Evolutionary conservation across 2,113 vertebrate genomes (phyloP), one percentile per base, ranked within the genome.

Genomic region (Tapirus terrestris): DNA sequence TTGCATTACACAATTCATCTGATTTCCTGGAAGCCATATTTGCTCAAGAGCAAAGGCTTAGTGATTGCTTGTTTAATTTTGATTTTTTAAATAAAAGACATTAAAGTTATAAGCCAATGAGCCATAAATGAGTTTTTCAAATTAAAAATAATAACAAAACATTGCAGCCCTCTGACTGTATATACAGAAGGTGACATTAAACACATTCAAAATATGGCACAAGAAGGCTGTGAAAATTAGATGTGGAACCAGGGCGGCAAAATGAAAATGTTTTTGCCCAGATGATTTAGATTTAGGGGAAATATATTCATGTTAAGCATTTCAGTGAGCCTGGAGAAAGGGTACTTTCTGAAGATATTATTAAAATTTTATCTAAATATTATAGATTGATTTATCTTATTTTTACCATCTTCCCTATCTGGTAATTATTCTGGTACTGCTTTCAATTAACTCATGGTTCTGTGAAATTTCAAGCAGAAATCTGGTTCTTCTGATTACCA

Each of bases 1-100:
- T 60, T 60, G 0, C 36, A 33, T 76, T 81, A 67, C 11, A 3
- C 84, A 76, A 94, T 29, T 48, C 81, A 73, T 56, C 6, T 75
- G 45, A 82, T 84, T 94, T 97, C 53, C 86, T 94, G 48, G 27
- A 86, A 96, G 29, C 1, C 29, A 8, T n/a, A 65, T 81, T 85
- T 61, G 25, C n/a, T 89, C 23, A n/a, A 53, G 36, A 92, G 31
- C 79, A 77, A 51, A 82, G 67, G 36, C 43, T 79, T 70, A 56
- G 51, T 81, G 27, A 39, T 43, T 60, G 11, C 5, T 29, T 79
- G 18, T 27, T 81, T 90, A 77, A 60, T 53, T 68, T 88, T 51
- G 45, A 36, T 82, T 77, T 56, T 33, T 60, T 31, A 12, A 65
- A 94, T 67, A 80, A 81, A 67, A 86, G 18, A 14, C 27, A 43